Percentiles rank a stretch among this genome's conserved stretches.
These are phyloP conservation scores for Triplophysa rosa DNA, from an alignment of 2,113 vertebrate species.

Conservation along the genomic window DNA sequence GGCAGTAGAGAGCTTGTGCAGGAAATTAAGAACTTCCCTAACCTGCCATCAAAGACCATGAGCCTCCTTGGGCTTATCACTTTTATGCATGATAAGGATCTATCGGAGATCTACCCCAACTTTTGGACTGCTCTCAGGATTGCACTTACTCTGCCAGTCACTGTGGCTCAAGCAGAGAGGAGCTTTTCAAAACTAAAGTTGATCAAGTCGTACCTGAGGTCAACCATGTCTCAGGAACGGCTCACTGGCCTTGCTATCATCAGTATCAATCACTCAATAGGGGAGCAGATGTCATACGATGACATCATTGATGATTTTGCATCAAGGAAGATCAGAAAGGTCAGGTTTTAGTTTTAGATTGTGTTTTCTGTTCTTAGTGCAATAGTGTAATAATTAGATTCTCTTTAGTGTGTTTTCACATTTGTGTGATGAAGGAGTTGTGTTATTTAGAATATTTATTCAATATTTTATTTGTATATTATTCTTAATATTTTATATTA, in stretches of 20 bases:
- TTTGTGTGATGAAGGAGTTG: too few species aligned
- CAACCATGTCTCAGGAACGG: neutral
- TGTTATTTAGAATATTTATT: too few species aligned
- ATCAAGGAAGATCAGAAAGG: neutral
- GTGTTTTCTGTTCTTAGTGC: too few species aligned
- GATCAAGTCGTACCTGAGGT: neutral
- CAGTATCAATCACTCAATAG: neutral
- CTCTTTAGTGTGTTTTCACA: too few species aligned
- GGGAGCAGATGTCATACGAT: neutral
- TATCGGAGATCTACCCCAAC: constrained; percentile 40
- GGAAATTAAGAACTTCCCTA: constrained; percentile 44
- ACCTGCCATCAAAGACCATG: constrained; percentile 46
- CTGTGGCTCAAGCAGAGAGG: constrained; percentile 14
- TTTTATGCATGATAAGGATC: constrained; percentile 37
- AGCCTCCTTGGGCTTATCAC: constrained; percentile 34
- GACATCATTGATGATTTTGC: constrained; percentile 3
- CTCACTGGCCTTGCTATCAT: neutral
- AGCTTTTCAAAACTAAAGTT: neutral
- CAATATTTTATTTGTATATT: too few species aligned
- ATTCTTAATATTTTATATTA: too few species aligned
- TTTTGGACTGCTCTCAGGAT: constrained; percentile 48
- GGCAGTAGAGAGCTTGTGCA: constrained; percentile 43
- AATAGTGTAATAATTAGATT: too few species aligned
- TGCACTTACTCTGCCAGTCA: constrained; percentile 35
- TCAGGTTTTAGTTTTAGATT: too few species aligned